These are phyloP conservation scores for Phytoseiulus persimilis DNA, from an alignment of 2,888 invertebrate species.

Conservation along the genomic window DNA sequence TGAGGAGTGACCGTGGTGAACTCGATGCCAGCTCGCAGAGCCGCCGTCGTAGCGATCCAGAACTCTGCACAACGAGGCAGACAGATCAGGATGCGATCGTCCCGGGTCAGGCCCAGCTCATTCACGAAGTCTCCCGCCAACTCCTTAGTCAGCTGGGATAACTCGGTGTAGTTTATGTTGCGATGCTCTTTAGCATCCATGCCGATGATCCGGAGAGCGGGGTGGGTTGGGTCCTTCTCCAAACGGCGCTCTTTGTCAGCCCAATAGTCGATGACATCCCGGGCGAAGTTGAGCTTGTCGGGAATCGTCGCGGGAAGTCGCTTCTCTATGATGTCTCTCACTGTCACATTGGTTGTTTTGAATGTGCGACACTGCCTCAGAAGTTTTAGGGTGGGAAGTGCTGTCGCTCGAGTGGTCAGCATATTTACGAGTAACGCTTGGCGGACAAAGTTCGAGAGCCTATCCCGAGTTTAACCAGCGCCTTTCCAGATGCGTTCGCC, in stretches of 20 bases:
- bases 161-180: constrained; percentile 8
- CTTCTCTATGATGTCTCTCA: neutral
- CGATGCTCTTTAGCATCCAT: neutral
- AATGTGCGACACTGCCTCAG: neutral
- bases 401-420: neutral
- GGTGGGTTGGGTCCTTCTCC: neutral
- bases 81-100: constrained; percentile 24
- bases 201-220: constrained; percentile 17
- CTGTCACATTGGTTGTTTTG: neutral
- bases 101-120: constrained; percentile 11
- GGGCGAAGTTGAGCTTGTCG: constrained; percentile 50
- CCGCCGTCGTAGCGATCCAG: constrained; percentile 23
- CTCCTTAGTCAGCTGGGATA: constrained; percentile 6
- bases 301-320: constrained; percentile 45
- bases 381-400: neutral
- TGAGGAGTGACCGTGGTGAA: constrained; percentile 23
- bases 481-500: neutral
- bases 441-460: neutral
- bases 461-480: neutral
- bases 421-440: neutral
- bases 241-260: constrained; percentile 44
- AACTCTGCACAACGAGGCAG: constrained; percentile 24
- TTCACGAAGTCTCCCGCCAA: constrained; percentile 13
- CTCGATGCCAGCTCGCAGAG: constrained; percentile 13
- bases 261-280: constrained; percentile 50